Percentiles rank a stretch among this genome's conserved stretches.
phyloP scores from a whole-genome alignment of 2,888 invertebrate genomes.

The Drosophila infuscata region DNA sequence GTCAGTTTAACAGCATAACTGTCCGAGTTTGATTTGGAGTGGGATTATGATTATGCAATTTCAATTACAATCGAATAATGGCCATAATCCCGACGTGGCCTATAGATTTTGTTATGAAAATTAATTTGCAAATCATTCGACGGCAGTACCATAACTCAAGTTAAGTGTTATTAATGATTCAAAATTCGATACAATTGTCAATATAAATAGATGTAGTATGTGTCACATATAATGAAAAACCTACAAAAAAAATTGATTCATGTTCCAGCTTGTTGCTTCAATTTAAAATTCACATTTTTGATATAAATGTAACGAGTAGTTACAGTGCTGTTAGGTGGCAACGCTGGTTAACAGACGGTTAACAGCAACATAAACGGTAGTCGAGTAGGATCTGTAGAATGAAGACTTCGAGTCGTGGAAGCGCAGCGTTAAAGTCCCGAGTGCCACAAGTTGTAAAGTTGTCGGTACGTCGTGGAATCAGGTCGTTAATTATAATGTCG shows the following conservation, averaged over 20 bases:
- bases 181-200: not conserved
- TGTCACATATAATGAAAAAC: not conserved
- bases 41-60: conserved; percentile 66
- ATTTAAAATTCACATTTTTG: not conserved
- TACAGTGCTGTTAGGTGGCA: too few species aligned
- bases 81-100: not conserved
- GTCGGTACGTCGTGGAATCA: too few species aligned
- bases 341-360: too few species aligned
- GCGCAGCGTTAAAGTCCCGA: too few species aligned
- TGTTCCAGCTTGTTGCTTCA: not conserved
- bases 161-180: not conserved
- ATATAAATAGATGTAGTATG: not conserved
- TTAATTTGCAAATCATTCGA: not conserved
- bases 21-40: conserved; percentile 50
- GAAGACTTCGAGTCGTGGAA: too few species aligned
- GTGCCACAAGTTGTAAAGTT: too few species aligned
- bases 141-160: not conserved
- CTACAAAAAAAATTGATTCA: not conserved
- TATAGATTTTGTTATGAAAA: too few species aligned
- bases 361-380: too few species aligned
- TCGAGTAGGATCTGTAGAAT: too few species aligned
- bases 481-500: too few species aligned
- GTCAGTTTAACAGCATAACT: conserved; percentile 72
- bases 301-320: too few species aligned
- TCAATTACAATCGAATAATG: conserved; percentile 60